Base-by-base conservation (phyloP, 1,140 invertebrate species). In the Scaptomyza pallida region DNA sequence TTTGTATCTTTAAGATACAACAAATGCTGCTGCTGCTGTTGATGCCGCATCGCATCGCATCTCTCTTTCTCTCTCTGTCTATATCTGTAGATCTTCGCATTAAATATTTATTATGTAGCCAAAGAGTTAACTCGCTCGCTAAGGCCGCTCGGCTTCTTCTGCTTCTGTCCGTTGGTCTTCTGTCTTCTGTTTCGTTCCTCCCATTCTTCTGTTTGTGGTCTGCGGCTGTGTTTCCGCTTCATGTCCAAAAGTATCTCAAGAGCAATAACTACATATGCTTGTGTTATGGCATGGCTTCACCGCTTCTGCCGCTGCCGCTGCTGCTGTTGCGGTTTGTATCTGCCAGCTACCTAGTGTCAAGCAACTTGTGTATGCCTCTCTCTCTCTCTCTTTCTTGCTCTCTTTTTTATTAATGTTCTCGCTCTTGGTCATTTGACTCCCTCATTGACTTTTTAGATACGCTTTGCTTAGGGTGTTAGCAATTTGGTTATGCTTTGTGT, bases 81-180 rank as follows among this genome's bases (percentile, higher is more conserved):
- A 62, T 44, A 71, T 80, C 71, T 75, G 45, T 80, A 72, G 61
- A 81, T 83, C 64, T 75, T 82, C 82, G 68, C 81, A 86, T 82
- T 82, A 75, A 88, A 82, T 78, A 86, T 86, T 88, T 86, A 86
- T 86, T 85, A 86, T 88, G 74, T 75, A 81, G 82, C 82, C 82
- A 78, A 86, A 88, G 83, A 88, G 71, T 78, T 88, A 78, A 82
- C 73, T 86, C 71, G 82, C 67, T 83, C 79, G 40, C n/a, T n/a
- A 70, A 75, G 78, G 67, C 62, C 64, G 61, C n/a, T 35, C 33
- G 3, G 33, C 33, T n/a, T 35, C 33, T 35, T 9, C 48, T 45
- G 51, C 30, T 63, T 73, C 54, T 59, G 61, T 81, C 67, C 61
- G 12, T 52, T 45, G 21, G 47, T 69, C 57, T 48, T 9, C 15